Evolutionary conservation across 2,113 vertebrate species (phyloP).

Genomic region (Hippocampus guttulatus): DNA sequence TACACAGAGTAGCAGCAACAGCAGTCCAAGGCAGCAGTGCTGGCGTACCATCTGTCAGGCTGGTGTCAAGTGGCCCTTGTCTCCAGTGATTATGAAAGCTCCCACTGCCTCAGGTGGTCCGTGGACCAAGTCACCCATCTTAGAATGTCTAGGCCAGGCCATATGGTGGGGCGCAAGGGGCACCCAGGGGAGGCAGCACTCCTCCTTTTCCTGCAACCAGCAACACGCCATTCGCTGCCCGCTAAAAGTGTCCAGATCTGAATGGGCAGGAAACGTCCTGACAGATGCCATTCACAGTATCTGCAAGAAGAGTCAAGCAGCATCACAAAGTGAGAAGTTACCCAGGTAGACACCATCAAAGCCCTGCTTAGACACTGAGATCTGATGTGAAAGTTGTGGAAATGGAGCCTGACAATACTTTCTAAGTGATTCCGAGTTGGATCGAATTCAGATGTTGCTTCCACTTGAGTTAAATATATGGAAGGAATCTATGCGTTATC

Average conservation of each 20-base stretch:
- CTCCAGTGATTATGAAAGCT: constrained; percentile 72
- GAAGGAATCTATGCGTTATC: not conserved
- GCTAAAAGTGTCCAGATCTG: constrained; percentile 32
- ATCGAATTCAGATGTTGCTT: not conserved
- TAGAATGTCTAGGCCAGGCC: constrained; percentile 55
- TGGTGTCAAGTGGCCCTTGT: constrained; percentile 77
- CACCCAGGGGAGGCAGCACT: constrained; percentile 56
- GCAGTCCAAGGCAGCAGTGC: constrained; percentile 40
- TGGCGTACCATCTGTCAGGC: constrained; percentile 75
- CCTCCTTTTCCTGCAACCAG: constrained; percentile 41
- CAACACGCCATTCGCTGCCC: constrained; percentile 19
- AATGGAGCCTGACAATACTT: not conserved
- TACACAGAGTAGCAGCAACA: constrained; percentile 28
- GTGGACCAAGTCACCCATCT: constrained; percentile 54
- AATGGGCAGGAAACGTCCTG: constrained; percentile 38
- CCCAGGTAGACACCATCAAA: not conserved
- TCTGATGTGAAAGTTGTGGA: not conserved
- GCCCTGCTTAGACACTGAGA: not conserved
- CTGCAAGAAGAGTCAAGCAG: not conserved
- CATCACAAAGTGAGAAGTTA: not conserved
- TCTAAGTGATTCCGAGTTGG: not conserved
- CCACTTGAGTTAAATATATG: not conserved
- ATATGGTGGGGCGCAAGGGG: constrained; percentile 69
- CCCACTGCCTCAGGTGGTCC: constrained; percentile 71
- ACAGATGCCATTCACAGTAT: constrained; percentile 43